Percentiles rank a stretch among this genome's conserved stretches.
Conservation (phyloP, 1,140 invertebrate genomes). For the Drosophila kanapiae region DNA sequence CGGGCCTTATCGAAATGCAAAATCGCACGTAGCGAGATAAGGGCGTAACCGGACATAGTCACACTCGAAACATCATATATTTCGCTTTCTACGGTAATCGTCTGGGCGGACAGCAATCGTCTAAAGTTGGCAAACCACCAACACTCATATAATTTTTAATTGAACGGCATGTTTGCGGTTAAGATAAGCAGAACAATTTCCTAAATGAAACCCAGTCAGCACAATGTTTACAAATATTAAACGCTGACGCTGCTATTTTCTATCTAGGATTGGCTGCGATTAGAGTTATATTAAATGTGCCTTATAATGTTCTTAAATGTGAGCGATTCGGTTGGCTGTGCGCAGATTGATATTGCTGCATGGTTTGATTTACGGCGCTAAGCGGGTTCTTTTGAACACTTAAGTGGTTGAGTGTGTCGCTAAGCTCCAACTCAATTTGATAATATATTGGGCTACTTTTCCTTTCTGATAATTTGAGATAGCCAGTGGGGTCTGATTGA, state of each 20-base stretch:
- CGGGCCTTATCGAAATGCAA: slow-evolving; percentile 48
- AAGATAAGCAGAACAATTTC: slow-evolving; percentile 6
- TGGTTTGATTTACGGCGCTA: slow-evolving; percentile 30
- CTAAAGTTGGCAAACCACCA: slow-evolving; percentile 10
- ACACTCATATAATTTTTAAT: neutral
- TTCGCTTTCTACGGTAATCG: neutral
- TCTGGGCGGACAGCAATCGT: slow-evolving; percentile 6
- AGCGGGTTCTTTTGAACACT: slow-evolving; percentile 4
- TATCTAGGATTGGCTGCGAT: slow-evolving; percentile 15
- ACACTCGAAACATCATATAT: neutral
- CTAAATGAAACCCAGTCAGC: slow-evolving; percentile 1
- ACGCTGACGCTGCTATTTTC: slow-evolving; percentile 1
- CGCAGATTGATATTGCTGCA: slow-evolving; percentile 7
- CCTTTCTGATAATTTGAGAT: slow-evolving; percentile 97
- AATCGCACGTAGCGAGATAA: slow-evolving; percentile 57
- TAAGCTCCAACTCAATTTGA: slow-evolving; percentile 55
- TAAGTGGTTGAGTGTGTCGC: slow-evolving; percentile 42
- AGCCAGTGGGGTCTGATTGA: slow-evolving; percentile 91
- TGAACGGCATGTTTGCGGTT: slow-evolving; percentile 2
- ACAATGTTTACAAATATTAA: slow-evolving; percentile 33
- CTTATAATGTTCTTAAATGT: slow-evolving; percentile 4
- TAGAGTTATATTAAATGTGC: slow-evolving; percentile 1
- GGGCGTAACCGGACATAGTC: slow-evolving; percentile 20
- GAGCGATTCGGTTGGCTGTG: neutral
- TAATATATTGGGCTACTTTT: slow-evolving; percentile 57